Conservation (phyloP, 2,797 vertebrate species). For the Ciconia nigra region DNA sequence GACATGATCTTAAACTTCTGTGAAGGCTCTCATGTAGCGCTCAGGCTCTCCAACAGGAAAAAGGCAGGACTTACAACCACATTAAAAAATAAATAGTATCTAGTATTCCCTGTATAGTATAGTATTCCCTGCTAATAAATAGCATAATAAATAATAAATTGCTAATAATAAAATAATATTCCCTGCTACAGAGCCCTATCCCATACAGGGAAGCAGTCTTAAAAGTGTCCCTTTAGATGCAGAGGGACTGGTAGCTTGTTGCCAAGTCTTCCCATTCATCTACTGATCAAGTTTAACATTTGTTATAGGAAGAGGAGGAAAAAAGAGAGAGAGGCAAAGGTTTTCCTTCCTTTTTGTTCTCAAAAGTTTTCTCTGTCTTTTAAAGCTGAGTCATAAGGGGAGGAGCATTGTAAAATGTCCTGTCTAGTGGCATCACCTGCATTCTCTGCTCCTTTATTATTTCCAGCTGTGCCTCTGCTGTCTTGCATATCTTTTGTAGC, state of each 20-base stretch:
- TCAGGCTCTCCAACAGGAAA: background rate
- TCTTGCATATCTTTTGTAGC: background rate
- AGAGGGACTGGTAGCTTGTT: background rate
- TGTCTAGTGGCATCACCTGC: background rate
- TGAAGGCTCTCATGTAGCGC: background rate
- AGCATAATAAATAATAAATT: too few species aligned
- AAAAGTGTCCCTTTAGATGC: background rate
- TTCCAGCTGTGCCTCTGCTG: constrained; percentile 10
- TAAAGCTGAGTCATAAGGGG: background rate
- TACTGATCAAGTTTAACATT: background rate
- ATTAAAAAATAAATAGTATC: background rate
- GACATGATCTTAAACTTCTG: background rate
- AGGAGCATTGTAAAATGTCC: background rate
- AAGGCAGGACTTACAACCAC: background rate
- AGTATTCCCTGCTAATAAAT: too few species aligned
- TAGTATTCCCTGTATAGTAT: background rate
- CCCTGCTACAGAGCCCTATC: background rate
- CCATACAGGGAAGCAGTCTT: background rate
- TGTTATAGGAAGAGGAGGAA: background rate
- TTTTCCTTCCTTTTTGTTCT: background rate
- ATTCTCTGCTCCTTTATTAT: background rate
- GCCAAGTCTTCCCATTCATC: background rate
- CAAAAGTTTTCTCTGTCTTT: background rate
- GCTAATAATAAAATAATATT: background rate
- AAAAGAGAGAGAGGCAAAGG: background rate